phyloP scores from a whole-genome alignment of 2,888 invertebrate species.

The Sipha maydis region DNA sequence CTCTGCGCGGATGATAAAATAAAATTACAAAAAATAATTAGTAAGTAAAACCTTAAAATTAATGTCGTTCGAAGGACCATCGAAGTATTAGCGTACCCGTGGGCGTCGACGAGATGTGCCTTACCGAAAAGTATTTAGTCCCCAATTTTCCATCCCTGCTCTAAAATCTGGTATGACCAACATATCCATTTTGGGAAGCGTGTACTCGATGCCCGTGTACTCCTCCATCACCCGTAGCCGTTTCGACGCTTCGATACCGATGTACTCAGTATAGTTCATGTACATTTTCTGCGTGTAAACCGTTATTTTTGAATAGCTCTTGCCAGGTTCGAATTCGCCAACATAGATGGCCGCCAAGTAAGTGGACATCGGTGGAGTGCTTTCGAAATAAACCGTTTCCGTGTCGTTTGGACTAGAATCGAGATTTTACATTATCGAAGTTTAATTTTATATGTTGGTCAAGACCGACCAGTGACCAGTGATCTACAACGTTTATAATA shows the following conservation, averaged over 20 bases:
- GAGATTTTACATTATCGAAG: not conserved
- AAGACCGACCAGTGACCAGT: no score
- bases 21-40: not conserved
- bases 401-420: not conserved
- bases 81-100: not conserved
- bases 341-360: slow-evolving; percentile 87
- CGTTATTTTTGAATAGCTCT: not conserved
- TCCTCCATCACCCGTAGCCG: slow-evolving; percentile 72
- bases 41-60: no score
- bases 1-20: not conserved
- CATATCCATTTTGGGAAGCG: slow-evolving; percentile 86
- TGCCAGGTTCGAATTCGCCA: slow-evolving; percentile 74
- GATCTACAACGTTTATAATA: no score
- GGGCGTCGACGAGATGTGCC: not conserved
- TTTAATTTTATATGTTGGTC: no score
- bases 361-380: slow-evolving; percentile 64
- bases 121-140: slow-evolving; percentile 81
- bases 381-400: slow-evolving; percentile 62
- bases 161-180: slow-evolving; percentile 89
- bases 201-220: slow-evolving; percentile 74
- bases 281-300: slow-evolving; percentile 63
- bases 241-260: slow-evolving; percentile 72
- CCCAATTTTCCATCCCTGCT: slow-evolving; percentile 88
- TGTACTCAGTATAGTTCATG: slow-evolving; percentile 69
- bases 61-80: not conserved